Evolutionary conservation across 2,113 vertebrate species (phyloP), one percentile per base, ranked within the genome.

Genomic region (Ceratotherium simum): DNA sequence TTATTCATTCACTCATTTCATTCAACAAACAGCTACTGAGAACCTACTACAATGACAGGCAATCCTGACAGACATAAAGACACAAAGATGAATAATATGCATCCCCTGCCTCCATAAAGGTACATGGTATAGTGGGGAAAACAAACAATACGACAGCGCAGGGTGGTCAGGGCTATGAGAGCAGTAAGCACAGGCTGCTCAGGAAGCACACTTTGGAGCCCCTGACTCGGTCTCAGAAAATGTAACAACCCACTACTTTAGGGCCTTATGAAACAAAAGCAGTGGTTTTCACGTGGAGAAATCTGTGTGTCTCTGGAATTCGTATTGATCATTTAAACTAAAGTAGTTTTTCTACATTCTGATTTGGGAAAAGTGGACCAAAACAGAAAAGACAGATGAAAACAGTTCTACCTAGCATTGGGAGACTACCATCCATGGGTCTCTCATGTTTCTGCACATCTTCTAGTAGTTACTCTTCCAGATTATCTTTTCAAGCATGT

Each of bases 1-100:
- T 65, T 72, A 90, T 75, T 80, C 36, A 89, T 81, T 96, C 72
- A 92, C 16, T 81, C 84, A 82, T n/a, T 60, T 58, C 33, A 78
- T 36, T 95, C 73, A 89, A 70, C 56, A 58, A 91, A 84, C 13
- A 92, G 39, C 67, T 94, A 86, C 51, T 78, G 9, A 91, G 56
- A 86, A 92, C 17, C 51, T 64, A 27, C 17, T 60, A 46, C 1
- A 70, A 84, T 5, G 29, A 82, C 3, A 72, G 75, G 36, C 51
- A 91, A 92, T 11, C 12, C 21, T 64, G 54, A 90, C 6, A 72
- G 27, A 81, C 13, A 48, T 3, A 82, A 82, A 89, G 23, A 92
- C 73, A 90, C 72, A 33, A n/a, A 88, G 81, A 81, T 10, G 33
- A 91, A 29, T 75, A 48, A 58, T 33, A 88, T 8, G 9, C 20